These are phyloP conservation scores for Numida meleagris DNA, from an alignment of 2,113 vertebrate species.

Conservation along the genomic window DNA sequence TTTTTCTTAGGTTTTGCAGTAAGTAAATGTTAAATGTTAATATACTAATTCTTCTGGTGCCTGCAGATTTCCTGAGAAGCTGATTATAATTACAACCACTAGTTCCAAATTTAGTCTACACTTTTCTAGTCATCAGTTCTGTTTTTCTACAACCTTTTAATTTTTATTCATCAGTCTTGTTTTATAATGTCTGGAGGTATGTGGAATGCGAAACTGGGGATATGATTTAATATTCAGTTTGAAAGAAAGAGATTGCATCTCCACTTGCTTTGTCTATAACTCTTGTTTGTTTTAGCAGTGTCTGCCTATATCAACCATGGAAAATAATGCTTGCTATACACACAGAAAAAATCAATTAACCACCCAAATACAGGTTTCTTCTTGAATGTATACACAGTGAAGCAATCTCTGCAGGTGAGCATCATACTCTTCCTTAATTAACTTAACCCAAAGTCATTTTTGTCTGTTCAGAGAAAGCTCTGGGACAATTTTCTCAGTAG, in stretches of 20 bases:
- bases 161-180: not conserved
- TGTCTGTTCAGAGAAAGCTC: not conserved
- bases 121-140: not conserved
- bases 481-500: not conserved
- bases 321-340: not conserved
- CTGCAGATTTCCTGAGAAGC: not conserved
- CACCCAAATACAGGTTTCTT: not conserved
- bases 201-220: not conserved
- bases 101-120: not conserved
- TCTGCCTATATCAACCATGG: not conserved
- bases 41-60: not conserved
- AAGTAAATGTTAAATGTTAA: not conserved
- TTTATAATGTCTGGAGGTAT: not conserved
- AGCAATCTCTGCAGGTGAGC: not conserved
- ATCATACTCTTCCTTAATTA: not conserved
- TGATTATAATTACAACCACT: not conserved
- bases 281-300: not conserved
- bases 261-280: not conserved
- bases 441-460: not conserved
- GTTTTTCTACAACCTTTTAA: fast-evolving
- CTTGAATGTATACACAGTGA: not conserved
- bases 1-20: not conserved
- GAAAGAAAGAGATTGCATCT: not conserved
- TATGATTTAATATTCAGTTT: not conserved
- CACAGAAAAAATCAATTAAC: not conserved